Evolutionary conservation across 1,140 invertebrate genomes (phyloP).

Genomic region (Eupristina koningsbergeri): DNA sequence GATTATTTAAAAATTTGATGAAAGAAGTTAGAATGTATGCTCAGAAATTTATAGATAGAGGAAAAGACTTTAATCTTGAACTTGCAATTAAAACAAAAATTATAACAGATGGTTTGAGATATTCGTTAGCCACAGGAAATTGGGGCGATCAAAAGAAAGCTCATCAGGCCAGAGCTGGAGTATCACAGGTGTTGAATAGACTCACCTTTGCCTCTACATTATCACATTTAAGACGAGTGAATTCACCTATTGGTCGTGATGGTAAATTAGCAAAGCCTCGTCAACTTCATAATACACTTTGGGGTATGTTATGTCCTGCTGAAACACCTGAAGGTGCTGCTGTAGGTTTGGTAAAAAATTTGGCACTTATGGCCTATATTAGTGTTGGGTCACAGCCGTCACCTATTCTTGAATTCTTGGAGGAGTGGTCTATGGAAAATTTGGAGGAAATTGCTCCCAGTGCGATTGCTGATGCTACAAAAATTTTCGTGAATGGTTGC

Average conservation of each 20-base stretch:
- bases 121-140: slow-evolving; percentile 61
- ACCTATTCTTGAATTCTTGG: slow-evolving; percentile 62
- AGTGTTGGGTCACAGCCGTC: slow-evolving; percentile 60
- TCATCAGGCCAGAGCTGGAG: slow-evolving; percentile 59
- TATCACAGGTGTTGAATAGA: slow-evolving; percentile 61
- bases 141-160: slow-evolving; percentile 63
- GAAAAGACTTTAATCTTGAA: slow-evolving; percentile 61
- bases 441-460: slow-evolving; percentile 59
- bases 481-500: slow-evolving; percentile 62
- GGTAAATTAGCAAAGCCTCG: slow-evolving; percentile 62
- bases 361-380: slow-evolving; percentile 61
- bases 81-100: slow-evolving; percentile 60
- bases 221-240: slow-evolving; percentile 59
- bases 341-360: slow-evolving; percentile 61
- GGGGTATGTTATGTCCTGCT: slow-evolving; percentile 62
- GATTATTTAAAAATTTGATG: slow-evolving; percentile 92
- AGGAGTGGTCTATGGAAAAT: slow-evolving; percentile 63
- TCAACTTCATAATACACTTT: slow-evolving; percentile 61
- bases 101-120: slow-evolving; percentile 60
- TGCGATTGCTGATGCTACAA: slow-evolving; percentile 58
- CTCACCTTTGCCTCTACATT: slow-evolving; percentile 60
- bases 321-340: slow-evolving; percentile 61
- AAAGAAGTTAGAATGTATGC: slow-evolving; percentile 98
- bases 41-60: slow-evolving; percentile 98
- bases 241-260: slow-evolving; percentile 61